These are phyloP conservation scores for Synanthedon andrenaeformis DNA, from an alignment of 2,888 invertebrate species.

Conservation along the genomic window DNA sequence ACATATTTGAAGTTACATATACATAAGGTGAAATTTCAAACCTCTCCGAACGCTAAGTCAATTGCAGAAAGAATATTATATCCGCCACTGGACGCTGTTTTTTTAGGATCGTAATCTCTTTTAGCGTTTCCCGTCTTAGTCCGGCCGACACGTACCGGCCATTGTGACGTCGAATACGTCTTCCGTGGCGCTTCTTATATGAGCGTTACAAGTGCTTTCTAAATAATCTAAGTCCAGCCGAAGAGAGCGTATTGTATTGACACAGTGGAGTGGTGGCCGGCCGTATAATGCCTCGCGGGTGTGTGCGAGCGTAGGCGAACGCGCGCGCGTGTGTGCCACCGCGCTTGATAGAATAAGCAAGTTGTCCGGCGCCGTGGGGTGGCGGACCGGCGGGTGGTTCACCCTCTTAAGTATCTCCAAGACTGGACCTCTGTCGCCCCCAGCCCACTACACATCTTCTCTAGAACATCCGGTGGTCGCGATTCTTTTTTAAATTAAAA, in stretches of 20 bases:
- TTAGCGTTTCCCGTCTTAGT: constrained; percentile 55
- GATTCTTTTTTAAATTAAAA: no score
- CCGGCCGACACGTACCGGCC: constrained; percentile 38
- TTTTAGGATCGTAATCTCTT: constrained; percentile 70
- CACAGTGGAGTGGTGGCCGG: constrained; percentile 71
- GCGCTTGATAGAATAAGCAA: constrained; percentile 72
- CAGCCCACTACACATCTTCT: constrained; percentile 65
- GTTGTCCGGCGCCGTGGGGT: constrained; percentile 56
- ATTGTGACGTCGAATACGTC: constrained; percentile 67
- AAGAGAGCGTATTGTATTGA: constrained; percentile 72
- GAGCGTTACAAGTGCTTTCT: constrained; percentile 73
- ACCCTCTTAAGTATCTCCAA: constrained; percentile 61
- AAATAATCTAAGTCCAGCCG: constrained; percentile 72
- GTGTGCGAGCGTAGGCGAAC: constrained; percentile 43
- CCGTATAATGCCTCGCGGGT: constrained; percentile 56
- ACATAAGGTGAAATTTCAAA: not conserved
- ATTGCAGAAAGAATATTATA: constrained; percentile 54
- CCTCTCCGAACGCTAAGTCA: constrained; percentile 29
- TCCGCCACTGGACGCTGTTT: constrained; percentile 60
- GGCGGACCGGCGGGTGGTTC: constrained; percentile 16
- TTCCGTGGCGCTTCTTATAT: constrained; percentile 69
- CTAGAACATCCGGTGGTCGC: constrained; percentile 62
- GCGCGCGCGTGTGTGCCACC: constrained; percentile 44
- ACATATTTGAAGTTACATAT: not conserved
- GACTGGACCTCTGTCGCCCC: constrained; percentile 63